Base-by-base conservation (phyloP, 2,797 vertebrate species). In the Coregonus ussuriensis region DNA sequence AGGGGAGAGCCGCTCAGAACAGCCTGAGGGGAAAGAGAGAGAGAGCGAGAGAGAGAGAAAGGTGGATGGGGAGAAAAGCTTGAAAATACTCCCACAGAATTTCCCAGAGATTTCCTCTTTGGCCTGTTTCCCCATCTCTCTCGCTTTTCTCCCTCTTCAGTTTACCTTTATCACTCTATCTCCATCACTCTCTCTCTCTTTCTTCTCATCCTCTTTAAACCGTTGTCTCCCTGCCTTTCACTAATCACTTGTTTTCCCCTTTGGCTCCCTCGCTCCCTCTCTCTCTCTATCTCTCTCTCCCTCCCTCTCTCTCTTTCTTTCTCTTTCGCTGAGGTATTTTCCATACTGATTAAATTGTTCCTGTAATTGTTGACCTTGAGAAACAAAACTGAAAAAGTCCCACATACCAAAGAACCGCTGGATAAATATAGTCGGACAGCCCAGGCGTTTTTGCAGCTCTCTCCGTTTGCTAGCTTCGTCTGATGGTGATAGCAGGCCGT, bases 271-370 rank as follows among this genome's bases (percentile, higher is more conserved):
- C 29, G 4, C 74, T 18, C 25, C 21, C 31, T 16, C 0, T 1
- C 1, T 18, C 25, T 72, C 21, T 62, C 16, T n/a, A n/a, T 18
- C 21, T 72, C 35, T 53, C 35, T 18, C 31, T 78, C 53, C 53
- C 6, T 37, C 15, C 5, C 25, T 31, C 29, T 9, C 25, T 31
- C 18, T 31, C 47, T 66, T 53, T 82, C 77, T 71, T 72, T 47
- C 62, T 66, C 14, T 66, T 56, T 31, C 65, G 67, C 33, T 6
- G 29, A 80, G 62, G 74, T 81, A n/a, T 71, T 74, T 6, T 90
- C 85, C 86, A 89, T 21, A 70, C 79, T 85, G 87, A 89, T 90
- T 84, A 91, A 92, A 88, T 83, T 86, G 83, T 92, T 91, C 77
- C 87, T 92, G 89, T 84, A 89, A 86, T 87, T 86, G 85, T 89